phyloP scores from a whole-genome alignment of 2,888 invertebrate genomes.

The Latrodectus elegans region DNA sequence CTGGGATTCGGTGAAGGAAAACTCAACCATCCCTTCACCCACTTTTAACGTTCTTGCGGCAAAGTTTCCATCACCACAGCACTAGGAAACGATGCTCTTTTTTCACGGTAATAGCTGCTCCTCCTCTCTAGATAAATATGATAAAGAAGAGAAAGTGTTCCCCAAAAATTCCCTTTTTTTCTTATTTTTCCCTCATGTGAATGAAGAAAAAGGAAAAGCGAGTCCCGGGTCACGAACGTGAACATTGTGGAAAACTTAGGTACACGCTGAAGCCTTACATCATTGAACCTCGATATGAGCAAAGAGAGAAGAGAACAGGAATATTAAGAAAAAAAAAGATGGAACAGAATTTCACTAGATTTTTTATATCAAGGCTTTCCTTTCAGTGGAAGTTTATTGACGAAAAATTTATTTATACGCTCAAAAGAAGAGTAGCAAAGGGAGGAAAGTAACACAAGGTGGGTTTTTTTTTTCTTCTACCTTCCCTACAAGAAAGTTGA shows the following conservation, averaged over 20 bases:
- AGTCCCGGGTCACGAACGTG: not conserved
- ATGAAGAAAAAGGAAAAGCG: conserved; percentile 1
- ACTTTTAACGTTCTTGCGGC: not conserved
- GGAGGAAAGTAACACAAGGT: not conserved
- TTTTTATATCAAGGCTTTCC: not conserved
- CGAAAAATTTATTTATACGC: not conserved
- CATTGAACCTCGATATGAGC: not conserved
- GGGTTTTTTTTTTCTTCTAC: not conserved
- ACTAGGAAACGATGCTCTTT: not conserved
- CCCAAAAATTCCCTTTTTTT: not conserved
- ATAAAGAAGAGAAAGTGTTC: not conserved
- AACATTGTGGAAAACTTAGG: not conserved
- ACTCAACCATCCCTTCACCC: not conserved
- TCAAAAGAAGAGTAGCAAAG: not conserved
- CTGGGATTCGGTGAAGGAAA: not conserved
- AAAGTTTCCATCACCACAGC: not conserved
- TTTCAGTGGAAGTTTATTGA: not conserved
- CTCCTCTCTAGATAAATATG: conserved; percentile 5
- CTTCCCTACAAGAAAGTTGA: not conserved
- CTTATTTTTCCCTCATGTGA: not conserved
- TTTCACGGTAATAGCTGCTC: not conserved
- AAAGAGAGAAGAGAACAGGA: not conserved
- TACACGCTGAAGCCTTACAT: not conserved
- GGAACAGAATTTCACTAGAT: not conserved
- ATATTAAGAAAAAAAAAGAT: not conserved